A percentile compares a stretch with the other conserved stretches of the same genome.
Conservation (phyloP, 2,888 invertebrate genomes). For the Pristionchus japonicus region DNA sequence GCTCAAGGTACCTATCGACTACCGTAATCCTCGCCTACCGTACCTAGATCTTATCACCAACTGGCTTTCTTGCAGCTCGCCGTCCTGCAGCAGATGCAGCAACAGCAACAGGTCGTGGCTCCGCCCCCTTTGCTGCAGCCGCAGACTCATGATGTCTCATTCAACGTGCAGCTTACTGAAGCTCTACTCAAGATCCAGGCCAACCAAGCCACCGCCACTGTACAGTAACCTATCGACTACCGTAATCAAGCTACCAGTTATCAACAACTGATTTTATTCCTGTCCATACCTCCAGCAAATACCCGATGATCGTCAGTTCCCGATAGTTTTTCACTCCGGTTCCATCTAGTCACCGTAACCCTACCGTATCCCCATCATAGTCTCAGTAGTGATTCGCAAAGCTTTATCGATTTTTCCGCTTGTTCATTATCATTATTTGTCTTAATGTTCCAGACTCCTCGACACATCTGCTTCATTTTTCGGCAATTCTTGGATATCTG, state of each 20-base stretch:
- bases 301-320: conserved; percentile 29
- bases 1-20: conserved; percentile 23
- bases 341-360: neutral
- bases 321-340: conserved; percentile 36
- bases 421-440: neutral
- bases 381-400: neutral
- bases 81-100: conserved; percentile 41
- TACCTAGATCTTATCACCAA: neutral
- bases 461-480: neutral
- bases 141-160: neutral
- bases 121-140: conserved; percentile 13
- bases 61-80: neutral
- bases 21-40: neutral
- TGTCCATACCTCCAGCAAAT: neutral
- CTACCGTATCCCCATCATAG: neutral
- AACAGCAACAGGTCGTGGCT: neutral
- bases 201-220: neutral
- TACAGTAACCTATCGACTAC: conserved; percentile 26
- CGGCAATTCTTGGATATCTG: neutral
- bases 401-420: conserved; percentile 14
- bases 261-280: neutral
- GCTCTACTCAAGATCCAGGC: conserved; percentile 43
- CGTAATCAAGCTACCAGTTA: neutral
- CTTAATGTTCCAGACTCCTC: conserved; percentile 20
- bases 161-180: conserved; percentile 40